Base-by-base conservation (phyloP, 2,888 invertebrate genomes). In the Mamestra brassicae region DNA sequence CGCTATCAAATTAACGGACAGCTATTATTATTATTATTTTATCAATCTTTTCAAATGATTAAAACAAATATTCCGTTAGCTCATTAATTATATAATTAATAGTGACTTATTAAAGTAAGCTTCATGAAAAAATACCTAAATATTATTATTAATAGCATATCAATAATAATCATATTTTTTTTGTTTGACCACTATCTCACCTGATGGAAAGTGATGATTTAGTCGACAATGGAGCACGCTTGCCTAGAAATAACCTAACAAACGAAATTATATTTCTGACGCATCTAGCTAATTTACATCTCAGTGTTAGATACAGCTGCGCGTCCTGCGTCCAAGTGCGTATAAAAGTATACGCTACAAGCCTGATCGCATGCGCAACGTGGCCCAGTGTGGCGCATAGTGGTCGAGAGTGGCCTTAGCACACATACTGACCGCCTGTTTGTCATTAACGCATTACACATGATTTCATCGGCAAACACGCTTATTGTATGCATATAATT, bases 341-440 rank as follows among this genome's bases (percentile, higher is more conserved):
- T 62, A 47, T 62, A 68, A 58, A 36, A 74, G 71, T 77, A 68
- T 52, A 57, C 68, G 45, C 67, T 65, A 36, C 70, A 38, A 13
- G 11, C 42, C 10, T 38, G 45, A 54, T 47, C 58, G 70, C 58
- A 70, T 77, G 60, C 63, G 54, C 68, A 36, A 0, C 17, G 42
- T 34, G n/a, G 5, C n/a, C n/a, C 36, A 61, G 5, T 4, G 38
- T 38, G 11, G 60, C 60, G 17, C 11, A 60, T 2, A 0, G 13
- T 34, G 13, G 2, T 4, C 13, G 4, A 47, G 52, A 5, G 6
- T 72, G 67, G 78, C 85, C 84, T 87, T 89, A 80, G 81, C 88
- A 86, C 75, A 85, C 78, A 89, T 88, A 80, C 72, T 84, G 45
- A 71, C 76, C 79, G 70, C 50, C 68, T 83, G 71, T 83, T 81